phyloP scores from a whole-genome alignment of 2,888 invertebrate species.

The Cryptocheilus praepositus region DNA sequence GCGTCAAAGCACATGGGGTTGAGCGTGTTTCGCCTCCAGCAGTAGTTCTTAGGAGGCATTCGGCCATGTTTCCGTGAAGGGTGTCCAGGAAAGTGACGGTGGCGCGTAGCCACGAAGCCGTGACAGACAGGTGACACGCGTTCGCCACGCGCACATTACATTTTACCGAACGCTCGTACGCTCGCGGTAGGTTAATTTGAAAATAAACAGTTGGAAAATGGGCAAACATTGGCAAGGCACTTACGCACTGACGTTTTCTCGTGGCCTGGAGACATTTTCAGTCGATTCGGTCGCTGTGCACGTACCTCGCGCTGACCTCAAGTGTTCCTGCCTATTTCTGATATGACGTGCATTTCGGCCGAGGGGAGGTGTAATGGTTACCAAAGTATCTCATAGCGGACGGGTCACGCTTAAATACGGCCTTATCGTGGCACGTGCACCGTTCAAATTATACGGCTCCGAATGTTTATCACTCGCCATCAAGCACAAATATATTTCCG shows the following conservation, averaged over 20 bases:
- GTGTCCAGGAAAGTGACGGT: conserved; percentile 55
- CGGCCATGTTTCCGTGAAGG: conserved; percentile 67
- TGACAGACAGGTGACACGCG: conserved; percentile 74
- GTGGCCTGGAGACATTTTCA: neutral
- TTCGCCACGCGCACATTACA: conserved; percentile 64
- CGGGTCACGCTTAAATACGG: no score
- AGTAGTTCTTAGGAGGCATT: conserved; percentile 64
- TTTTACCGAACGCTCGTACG: conserved; percentile 13
- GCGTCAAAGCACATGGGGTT: conserved; percentile 15
- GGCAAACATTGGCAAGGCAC: conserved; percentile 55
- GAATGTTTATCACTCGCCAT: no score
- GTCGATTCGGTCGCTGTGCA: no score
- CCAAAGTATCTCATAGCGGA: no score
- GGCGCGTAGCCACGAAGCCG: conserved; percentile 64
- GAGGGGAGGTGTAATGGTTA: no score
- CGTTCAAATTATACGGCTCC: no score
- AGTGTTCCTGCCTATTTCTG: no score
- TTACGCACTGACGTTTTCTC: conserved; percentile 34
- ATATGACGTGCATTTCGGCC: no score
- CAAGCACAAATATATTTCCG: no score
- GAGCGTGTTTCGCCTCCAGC: conserved; percentile 33
- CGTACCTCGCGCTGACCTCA: no score
- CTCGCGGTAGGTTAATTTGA: conserved; percentile 48
- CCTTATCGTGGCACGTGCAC: no score
- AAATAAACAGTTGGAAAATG: conserved; percentile 58